Conservation (phyloP, 23 tunicate species). For the Trididemnum clinides region DNA sequence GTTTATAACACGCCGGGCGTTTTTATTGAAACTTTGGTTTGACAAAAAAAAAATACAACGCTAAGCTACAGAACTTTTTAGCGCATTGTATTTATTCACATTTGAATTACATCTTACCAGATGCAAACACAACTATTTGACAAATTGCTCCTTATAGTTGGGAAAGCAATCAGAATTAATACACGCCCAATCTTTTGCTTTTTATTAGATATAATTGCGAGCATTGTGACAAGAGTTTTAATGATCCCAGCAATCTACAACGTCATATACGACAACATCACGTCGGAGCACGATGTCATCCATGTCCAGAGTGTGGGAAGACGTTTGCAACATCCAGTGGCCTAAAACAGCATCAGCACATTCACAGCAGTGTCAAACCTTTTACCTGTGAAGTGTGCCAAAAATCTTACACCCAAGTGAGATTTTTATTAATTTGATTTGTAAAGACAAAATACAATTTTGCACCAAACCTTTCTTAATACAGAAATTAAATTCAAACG, state of each 20-base stretch:
- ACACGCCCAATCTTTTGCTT: background rate
- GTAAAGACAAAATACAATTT: no score
- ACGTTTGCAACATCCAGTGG: constrained; percentile 93
- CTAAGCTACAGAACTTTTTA: no score
- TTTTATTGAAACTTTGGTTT: no score
- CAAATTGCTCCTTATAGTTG: no score
- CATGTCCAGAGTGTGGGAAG: constrained; percentile 95
- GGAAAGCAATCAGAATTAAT: background rate
- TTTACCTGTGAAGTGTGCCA: constrained; percentile 94
- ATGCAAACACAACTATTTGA: no score
- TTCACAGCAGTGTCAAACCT: constrained; percentile 90
- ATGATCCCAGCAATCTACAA: constrained; percentile 73
- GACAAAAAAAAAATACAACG: no score
- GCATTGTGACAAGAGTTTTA: constrained; percentile 69
- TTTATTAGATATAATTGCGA: constrained; percentile 71
- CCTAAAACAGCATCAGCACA: constrained; percentile 91
- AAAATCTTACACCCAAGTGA: constrained; percentile 91
- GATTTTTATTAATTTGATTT: background rate
- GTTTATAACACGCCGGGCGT: no score
- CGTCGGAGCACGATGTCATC: constrained; percentile 89
- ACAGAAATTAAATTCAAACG: no score
- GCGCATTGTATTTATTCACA: no score
- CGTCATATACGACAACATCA: constrained; percentile 86
- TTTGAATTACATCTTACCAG: no score
- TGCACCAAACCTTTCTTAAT: no score